Evolutionary conservation across 30 jellyfish, hydroid and myxozoan genomes (phyloP).

Genomic region (Aurelia sp.): DNA sequence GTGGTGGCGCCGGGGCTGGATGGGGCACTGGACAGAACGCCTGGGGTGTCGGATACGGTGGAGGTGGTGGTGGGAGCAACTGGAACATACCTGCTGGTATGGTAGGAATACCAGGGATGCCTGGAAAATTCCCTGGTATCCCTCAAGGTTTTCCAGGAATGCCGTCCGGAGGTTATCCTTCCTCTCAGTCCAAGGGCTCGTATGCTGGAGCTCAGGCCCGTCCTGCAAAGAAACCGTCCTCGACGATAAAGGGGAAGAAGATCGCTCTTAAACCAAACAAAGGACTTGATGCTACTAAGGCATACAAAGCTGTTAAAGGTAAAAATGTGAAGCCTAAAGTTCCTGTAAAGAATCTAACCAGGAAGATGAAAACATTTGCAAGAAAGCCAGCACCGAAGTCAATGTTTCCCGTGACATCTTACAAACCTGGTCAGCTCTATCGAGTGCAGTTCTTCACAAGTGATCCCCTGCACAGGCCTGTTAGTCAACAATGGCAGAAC

Average conservation of each 20-base stretch:
- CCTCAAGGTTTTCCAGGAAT: slow-evolving; percentile 69
- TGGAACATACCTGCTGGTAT: slow-evolving; percentile 50
- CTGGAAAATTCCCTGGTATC: slow-evolving; percentile 42
- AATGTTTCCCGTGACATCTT: slow-evolving; percentile 1
- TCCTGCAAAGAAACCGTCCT: slow-evolving; percentile 31
- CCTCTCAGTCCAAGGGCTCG: slow-evolving; percentile 3
- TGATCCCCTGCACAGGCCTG: slow-evolving; percentile 41
- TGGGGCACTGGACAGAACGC: slow-evolving; percentile 69
- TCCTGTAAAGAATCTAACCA: neutral
- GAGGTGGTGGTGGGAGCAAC: slow-evolving; percentile 69
- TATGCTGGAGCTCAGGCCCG: slow-evolving; percentile 33
- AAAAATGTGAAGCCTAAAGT: slow-evolving; percentile 2
- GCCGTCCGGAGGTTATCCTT: slow-evolving; percentile 72
- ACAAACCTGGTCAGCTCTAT: neutral
- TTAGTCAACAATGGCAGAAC: slow-evolving; percentile 32
- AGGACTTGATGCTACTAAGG: slow-evolving; percentile 36
- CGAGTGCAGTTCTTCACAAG: slow-evolving; percentile 50
- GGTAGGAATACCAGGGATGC: slow-evolving; percentile 72
- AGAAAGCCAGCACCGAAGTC: neutral
- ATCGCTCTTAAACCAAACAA: slow-evolving; percentile 32
- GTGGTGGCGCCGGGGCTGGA: slow-evolving; percentile 80
- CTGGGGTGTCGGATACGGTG: slow-evolving; percentile 74
- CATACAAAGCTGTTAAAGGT: neutral
- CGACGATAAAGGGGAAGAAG: slow-evolving; percentile 37
- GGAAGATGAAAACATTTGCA: neutral